Base-by-base conservation (phyloP, 1,140 invertebrate genomes). In the Acromyrmex charruanus region DNA sequence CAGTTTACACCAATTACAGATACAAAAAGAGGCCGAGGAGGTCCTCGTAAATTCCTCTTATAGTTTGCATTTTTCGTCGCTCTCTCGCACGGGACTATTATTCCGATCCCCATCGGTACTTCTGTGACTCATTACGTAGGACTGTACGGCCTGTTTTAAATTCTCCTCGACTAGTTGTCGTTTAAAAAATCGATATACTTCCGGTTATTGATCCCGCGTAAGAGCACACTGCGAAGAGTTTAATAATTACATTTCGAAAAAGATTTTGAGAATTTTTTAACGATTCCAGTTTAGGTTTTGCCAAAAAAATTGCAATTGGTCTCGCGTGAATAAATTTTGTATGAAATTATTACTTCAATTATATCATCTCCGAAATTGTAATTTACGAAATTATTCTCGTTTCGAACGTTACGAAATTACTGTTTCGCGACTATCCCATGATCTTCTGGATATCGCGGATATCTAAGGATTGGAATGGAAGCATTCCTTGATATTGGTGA, bases 21-120 rank as follows among this genome's bases (percentile, higher is more conserved):
- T 49, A 88, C 86, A 86, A 88, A 89, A 39, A 53, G 55, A 31
- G 18, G 79, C 35, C 44, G 63, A 25, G 31, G 18, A 14, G 6
- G 2, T 10, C 35, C 14, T 39, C 25, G 77, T 90, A 79, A 81
- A 86, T 90, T 81, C 84, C 66, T 21, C 72, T 74, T 31, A 31
- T 31, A 84, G 87, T 90, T 91, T 86, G 90, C 84, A 90, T 91
- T 88, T 87, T 84, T 90, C 79, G 63, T 90, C 86, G 75, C 44
- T 69, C 71, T 69, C 49, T 39, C 65, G 49, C 31, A n/a, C 49
- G 61, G 82, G 74, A 51, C 87, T 25, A 90, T 90, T 91, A 90
- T 91, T 68, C 77, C 63, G 63, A 63, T 80, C 79, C 71, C 53
- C 71, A 65, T 79, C 3, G n/a, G 6, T 89, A 89, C 79, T 80